Evolutionary conservation across 2,888 invertebrate genomes (phyloP), one percentile per base, ranked within the genome.

Genomic region (Orthosia incerta): DNA sequence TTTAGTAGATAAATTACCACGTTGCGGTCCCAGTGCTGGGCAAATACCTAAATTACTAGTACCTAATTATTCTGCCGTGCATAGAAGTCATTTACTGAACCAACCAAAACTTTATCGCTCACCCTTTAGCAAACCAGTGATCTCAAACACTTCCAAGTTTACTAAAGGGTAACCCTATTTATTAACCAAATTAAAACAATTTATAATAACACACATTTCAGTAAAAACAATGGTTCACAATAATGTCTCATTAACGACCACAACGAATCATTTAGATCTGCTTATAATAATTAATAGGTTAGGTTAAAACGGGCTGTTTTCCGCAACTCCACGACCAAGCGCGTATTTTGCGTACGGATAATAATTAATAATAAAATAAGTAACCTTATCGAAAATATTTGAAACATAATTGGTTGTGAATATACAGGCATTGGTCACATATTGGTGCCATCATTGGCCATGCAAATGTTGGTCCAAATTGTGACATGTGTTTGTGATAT

Each of bases 121-220:
- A 26, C 15, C 18, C 59, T 48, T 76, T 45, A 69, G 48, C 4
- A 48, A 20, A 48, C 18, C 20, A 76, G 76, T 74, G 68, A 74
- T 74, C 64, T 74, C 73, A 74, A 62, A 67, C n/a, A 59, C 76
- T 68, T 74, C 46, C n/a, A 39, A 59, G 46, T 76, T 67, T 76
- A 20, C 39, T 23, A 51, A 76, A 76, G 31, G 46, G n/a, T 13
- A 31, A 15, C 9, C 23, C 11, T 55, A 48, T 39, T 74, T 23
- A 48, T 11, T 51, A 63, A 74, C 13, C 18, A 18, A 3, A 74
- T 57, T 45, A 74, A 61, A 61, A 26, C 18, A 3, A 55, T 62
- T 57, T 18, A 31, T 50, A 56, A 39, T 45, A 57, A 15, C 46
- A 46, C 46, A 56, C 3, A 51, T 23, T 61, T 56, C 16, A 3